These are phyloP conservation scores for Ganaspis brasiliensis DNA, from an alignment of 2,888 invertebrate genomes.

Conservation along the genomic window DNA sequence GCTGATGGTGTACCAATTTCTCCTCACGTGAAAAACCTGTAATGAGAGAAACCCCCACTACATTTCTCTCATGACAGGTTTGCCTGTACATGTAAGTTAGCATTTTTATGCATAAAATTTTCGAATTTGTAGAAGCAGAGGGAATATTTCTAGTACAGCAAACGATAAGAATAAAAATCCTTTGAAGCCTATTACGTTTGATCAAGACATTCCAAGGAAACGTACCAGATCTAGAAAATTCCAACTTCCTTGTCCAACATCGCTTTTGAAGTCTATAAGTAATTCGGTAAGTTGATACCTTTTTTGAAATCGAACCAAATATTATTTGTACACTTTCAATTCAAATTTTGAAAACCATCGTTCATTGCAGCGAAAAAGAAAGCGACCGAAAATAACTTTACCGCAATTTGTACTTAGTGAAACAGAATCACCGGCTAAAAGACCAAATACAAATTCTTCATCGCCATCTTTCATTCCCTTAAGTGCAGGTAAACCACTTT, in stretches of 20 bases:
- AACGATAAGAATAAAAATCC: slow-evolving; percentile 51
- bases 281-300: slow-evolving; percentile 53
- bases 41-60: no score
- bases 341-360: no score
- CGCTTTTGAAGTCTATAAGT: slow-evolving; percentile 62
- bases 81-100: no score
- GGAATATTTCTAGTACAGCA: slow-evolving; percentile 25
- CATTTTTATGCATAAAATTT: neutral
- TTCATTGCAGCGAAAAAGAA: slow-evolving; percentile 52
- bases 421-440: slow-evolving; percentile 59
- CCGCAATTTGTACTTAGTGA: slow-evolving; percentile 62
- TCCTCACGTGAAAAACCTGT: no score
- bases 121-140: slow-evolving; percentile 32
- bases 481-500: slow-evolving; percentile 61
- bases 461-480: slow-evolving; percentile 61
- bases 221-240: slow-evolving; percentile 63
- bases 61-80: no score
- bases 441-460: slow-evolving; percentile 62
- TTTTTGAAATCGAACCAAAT: neutral
- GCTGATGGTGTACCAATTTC: no score
- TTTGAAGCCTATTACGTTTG: slow-evolving; percentile 72
- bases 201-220: slow-evolving; percentile 66
- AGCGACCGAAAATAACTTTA: slow-evolving; percentile 42
- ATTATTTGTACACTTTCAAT: no score
- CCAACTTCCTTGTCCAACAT: slow-evolving; percentile 69